Conservation (phyloP, 1,140 invertebrate genomes). For the Tribolium castaneum region DNA sequence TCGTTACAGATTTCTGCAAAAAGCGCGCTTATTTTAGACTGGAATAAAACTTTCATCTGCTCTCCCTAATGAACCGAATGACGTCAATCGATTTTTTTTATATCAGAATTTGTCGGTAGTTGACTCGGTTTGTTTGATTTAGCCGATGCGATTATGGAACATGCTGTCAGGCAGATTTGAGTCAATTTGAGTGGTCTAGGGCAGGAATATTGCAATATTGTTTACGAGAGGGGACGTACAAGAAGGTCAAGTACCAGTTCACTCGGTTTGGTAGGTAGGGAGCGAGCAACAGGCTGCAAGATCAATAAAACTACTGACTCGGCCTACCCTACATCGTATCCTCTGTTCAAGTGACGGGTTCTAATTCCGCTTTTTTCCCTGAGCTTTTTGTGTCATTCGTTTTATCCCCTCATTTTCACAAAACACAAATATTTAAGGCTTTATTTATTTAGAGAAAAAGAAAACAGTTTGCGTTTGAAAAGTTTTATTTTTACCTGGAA, state of each 20-base stretch:
- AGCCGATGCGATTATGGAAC: background rate
- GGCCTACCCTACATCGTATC: constrained; percentile 33
- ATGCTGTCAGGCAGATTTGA: background rate
- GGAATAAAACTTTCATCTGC: background rate
- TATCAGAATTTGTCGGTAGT: background rate
- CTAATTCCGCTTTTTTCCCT: constrained; percentile 8
- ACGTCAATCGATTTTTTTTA: constrained; percentile 1
- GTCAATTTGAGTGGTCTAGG: background rate
- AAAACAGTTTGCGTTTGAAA: background rate
- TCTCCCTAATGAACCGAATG: background rate
- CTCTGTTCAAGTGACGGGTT: constrained; percentile 8
- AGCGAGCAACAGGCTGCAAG: constrained; percentile 36
- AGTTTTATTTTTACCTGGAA: background rate
- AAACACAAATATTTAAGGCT: background rate
- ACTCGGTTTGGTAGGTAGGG: constrained; percentile 26
- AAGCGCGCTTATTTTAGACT: background rate
- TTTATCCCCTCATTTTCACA: background rate
- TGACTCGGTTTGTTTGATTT: background rate
- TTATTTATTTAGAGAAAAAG: background rate
- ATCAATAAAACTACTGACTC: constrained; percentile 41
- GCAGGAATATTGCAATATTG: background rate
- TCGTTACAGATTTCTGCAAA: background rate
- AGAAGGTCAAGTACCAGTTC: constrained; percentile 40
- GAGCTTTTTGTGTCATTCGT: background rate
- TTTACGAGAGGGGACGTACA: constrained; percentile 23